phyloP scores from a whole-genome alignment of 2,888 invertebrate genomes.

The Diadegma fenestrale region DNA sequence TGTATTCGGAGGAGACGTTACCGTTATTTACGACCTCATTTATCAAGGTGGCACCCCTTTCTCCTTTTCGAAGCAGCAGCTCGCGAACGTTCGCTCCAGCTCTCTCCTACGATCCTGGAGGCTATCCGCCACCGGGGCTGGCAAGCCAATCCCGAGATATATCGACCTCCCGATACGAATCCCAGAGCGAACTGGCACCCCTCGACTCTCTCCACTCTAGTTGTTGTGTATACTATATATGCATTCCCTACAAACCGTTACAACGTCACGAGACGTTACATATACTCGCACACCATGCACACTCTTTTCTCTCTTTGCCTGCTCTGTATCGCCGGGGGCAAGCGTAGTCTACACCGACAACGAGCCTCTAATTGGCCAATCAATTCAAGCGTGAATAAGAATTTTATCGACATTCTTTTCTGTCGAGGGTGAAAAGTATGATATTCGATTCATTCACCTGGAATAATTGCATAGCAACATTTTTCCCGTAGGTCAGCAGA shows the following conservation, averaged over 20 bases:
- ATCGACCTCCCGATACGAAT: conserved; percentile 85
- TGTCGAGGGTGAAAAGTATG: not conserved
- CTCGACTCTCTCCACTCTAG: conserved; percentile 51
- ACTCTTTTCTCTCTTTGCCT: conserved; percentile 33
- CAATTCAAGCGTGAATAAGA: conserved; percentile 41
- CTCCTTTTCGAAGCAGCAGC: conserved; percentile 71
- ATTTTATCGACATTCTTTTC: conserved; percentile 12
- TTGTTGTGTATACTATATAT: conserved; percentile 37
- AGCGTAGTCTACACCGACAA: conserved; percentile 19
- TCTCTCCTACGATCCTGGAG: conserved; percentile 73
- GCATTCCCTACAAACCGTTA: conserved; percentile 47
- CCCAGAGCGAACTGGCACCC: conserved; percentile 71
- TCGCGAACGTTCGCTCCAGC: conserved; percentile 38
- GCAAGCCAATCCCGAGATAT: conserved; percentile 87
- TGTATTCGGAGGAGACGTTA: conserved; percentile 84
- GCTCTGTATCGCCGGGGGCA: conserved; percentile 61
- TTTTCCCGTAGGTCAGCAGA: too few relatives aligned
- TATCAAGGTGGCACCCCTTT: conserved; percentile 83
- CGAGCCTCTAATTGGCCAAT: conserved; percentile 48
- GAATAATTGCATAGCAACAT: not conserved
- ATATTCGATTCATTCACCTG: conserved; percentile 11
- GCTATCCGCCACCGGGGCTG: conserved; percentile 80
- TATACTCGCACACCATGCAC: conserved; percentile 37
- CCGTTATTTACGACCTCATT: conserved; percentile 84
- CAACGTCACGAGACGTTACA: conserved; percentile 54